phyloP scores from a whole-genome alignment of 2,888 invertebrate species.

The Drosophila paranaensis region DNA sequence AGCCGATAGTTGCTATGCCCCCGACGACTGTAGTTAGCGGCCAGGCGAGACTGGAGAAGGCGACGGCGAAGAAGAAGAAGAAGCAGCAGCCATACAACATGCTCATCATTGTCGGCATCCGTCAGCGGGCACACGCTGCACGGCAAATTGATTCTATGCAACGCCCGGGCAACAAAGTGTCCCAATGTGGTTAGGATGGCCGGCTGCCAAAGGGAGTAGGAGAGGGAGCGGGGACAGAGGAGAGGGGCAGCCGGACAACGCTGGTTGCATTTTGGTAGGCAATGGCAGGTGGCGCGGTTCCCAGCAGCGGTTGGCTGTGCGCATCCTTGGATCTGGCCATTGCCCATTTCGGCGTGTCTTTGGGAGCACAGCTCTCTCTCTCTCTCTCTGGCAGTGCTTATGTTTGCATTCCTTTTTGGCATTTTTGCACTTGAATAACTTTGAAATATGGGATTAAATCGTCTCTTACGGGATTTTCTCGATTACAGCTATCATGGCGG shows the following conservation, averaged over 20 bases:
- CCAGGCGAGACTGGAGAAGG: neutral
- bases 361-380: constrained; percentile 39
- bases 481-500: constrained; percentile 80
- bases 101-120: constrained; percentile 38
- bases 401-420: constrained; percentile 81
- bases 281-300: constrained; percentile 66
- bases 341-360: constrained; percentile 43
- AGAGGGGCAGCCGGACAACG: neutral
- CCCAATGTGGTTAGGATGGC: constrained; percentile 50
- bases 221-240: neutral
- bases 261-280: constrained; percentile 47
- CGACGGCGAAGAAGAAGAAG: constrained; percentile 5
- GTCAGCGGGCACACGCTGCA: constrained; percentile 46
- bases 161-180: constrained; percentile 57
- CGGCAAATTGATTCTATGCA: constrained; percentile 62
- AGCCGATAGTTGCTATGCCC: constrained; percentile 24
- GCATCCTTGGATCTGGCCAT: constrained; percentile 18
- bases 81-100: constrained; percentile 11
- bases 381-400: constrained; percentile 77
- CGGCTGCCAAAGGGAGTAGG: constrained; percentile 14
- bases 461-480: constrained; percentile 82
- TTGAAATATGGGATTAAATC: constrained; percentile 84
- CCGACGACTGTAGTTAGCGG: constrained; percentile 8
- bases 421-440: constrained; percentile 84
- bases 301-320: constrained; percentile 43